A percentile compares a stretch with the other conserved stretches of the same genome.
phyloP scores from a whole-genome alignment of 1,140 invertebrate species.

The Neotoxoptera formosana region DNA sequence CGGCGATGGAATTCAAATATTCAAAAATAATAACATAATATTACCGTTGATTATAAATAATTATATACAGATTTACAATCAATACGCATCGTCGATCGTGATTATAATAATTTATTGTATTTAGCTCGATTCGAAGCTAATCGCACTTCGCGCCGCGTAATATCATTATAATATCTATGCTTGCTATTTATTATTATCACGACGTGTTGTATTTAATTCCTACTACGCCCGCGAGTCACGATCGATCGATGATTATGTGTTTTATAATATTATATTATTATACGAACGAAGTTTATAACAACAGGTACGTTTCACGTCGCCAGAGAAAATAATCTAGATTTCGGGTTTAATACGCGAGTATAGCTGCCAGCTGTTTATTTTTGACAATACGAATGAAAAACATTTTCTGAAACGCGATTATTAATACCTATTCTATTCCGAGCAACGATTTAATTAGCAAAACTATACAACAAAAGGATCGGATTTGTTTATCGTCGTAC shows the following conservation, averaged over 20 bases:
- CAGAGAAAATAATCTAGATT: neutral
- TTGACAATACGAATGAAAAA: no score
- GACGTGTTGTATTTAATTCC: neutral
- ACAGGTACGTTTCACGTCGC: neutral
- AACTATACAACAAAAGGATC: neutral
- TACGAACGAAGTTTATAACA: neutral
- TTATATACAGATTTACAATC: no score
- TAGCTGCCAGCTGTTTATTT: neutral
- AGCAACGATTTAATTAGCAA: neutral
- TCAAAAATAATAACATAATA: neutral
- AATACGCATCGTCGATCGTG: neutral
- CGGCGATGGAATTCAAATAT: neutral
- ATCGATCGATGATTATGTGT: neutral
- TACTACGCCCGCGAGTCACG: neutral
- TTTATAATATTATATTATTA: neutral
- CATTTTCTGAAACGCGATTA: neutral
- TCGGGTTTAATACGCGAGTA: neutral
- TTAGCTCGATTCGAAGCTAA: neutral
- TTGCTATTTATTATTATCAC: no score
- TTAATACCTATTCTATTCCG: neutral
- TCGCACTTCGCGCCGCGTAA: neutral
- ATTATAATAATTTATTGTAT: neutral
- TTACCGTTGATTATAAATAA: neutral
- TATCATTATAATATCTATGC: no score
- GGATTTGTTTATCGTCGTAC: neutral